These are phyloP conservation scores for Microtus ochrogaster DNA, from an alignment of 2,113 vertebrate species.

Conservation along the genomic window DNA sequence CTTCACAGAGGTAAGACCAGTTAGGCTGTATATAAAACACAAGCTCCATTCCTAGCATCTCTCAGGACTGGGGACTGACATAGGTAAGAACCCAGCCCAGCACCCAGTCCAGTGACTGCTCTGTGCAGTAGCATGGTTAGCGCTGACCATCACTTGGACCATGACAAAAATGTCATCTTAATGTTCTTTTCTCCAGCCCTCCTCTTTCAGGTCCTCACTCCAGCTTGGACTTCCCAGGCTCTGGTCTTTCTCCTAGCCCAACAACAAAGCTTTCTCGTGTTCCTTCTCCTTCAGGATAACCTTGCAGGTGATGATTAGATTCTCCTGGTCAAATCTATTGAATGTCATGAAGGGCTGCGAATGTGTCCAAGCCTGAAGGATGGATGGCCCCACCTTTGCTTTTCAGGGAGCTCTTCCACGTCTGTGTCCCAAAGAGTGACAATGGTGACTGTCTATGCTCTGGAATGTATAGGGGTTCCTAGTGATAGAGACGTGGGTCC, in stretches of 20 bases:
- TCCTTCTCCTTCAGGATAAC: neutral
- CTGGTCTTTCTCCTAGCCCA: neutral
- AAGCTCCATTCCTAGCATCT: rapidly evolving
- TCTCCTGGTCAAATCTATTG: conserved; percentile 12
- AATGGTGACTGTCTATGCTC: rapidly evolving
- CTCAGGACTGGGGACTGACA: too few relatives aligned
- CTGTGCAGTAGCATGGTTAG: neutral
- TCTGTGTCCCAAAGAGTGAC: neutral
- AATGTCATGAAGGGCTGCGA: neutral
- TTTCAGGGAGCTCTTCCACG: neutral
- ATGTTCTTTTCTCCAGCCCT: too few relatives aligned
- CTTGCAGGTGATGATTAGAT: neutral
- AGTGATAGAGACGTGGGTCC: neutral
- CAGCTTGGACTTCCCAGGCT: neutral
- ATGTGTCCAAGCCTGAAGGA: neutral
- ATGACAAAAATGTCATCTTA: neutral
- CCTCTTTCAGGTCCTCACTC: neutral
- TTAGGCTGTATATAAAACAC: neutral
- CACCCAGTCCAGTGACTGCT: neutral
- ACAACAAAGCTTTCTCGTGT: neutral
- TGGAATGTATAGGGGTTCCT: neutral
- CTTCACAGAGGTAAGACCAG: rapidly evolving
- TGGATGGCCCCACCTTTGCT: neutral
- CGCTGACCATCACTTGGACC: neutral
- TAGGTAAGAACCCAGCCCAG: neutral